Percentiles rank a stretch among this genome's conserved stretches.
These are phyloP conservation scores for Malachius bipustulatus DNA, from an alignment of 2,888 invertebrate genomes.

Conservation along the genomic window DNA sequence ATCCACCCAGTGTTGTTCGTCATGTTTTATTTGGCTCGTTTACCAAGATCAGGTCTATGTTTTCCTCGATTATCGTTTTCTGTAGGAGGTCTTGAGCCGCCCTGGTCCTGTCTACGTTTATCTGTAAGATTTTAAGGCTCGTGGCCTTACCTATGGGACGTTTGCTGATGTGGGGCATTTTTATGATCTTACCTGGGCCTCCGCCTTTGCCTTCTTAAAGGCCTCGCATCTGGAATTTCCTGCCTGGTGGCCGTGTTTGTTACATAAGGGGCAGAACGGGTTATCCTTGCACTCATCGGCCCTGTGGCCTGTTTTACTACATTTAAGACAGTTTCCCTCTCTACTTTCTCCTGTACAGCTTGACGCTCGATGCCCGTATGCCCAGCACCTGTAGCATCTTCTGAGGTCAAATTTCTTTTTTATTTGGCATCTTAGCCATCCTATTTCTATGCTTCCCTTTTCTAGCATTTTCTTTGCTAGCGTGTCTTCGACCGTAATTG, in stretches of 20 bases:
- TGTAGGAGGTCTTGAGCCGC: neutral
- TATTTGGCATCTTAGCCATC: too few species aligned
- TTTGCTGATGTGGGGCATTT: too few species aligned
- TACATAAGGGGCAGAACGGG: conserved; percentile 8
- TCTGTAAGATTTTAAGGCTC: conserved; percentile 3
- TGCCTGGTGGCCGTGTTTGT: conserved; percentile 10
- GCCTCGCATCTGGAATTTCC: conserved; percentile 7
- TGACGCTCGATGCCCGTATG: conserved; percentile 8
- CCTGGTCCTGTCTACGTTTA: too few species aligned
- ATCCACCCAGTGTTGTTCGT: neutral
- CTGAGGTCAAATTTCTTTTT: too few species aligned
- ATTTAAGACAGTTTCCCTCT: conserved; percentile 9
- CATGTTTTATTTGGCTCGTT: conserved; percentile 4
- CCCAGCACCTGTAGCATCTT: conserved; percentile 12
- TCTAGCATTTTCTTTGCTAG: too few species aligned
- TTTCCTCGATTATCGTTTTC: neutral
- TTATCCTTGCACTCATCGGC: conserved; percentile 8
- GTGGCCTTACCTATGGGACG: too few species aligned
- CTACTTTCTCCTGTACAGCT: conserved; percentile 8
- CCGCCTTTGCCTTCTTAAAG: too few species aligned
- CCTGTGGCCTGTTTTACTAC: conserved; percentile 10
- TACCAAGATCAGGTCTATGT: conserved; percentile 7
- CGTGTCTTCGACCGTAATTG: too few species aligned
- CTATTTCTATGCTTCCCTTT: too few species aligned
- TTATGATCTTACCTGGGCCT: too few species aligned